Evolutionary conservation across 2,113 vertebrate genomes (phyloP), one percentile per base, ranked within the genome.

Genomic region (Urocynchramus pylzowi): DNA sequence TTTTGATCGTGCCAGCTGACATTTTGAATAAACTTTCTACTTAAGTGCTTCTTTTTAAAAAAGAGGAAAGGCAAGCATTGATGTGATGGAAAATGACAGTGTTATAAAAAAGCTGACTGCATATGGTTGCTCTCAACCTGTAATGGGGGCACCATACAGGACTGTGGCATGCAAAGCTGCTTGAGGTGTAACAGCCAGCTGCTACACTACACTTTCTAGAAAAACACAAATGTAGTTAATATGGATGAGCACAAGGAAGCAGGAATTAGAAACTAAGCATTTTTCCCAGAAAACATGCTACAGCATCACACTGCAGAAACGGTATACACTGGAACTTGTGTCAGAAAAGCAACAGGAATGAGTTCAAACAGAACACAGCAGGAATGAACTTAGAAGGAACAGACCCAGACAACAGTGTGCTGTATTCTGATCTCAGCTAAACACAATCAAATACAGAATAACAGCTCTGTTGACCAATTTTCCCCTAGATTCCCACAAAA

Each of bases 301-400:
- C 13, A 56, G 35, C 20, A 71, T 23, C 45, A 54, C 1, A 1
- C 16, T 50, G 6, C 23, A 30, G 39, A 75, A 44, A 28, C 0
- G 0, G 50, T 26, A 52, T 33, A 57, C 30, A 44, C 6, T 49
- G 39, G 83, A 95, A 82, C 65, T 87, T 77, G 21, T 79, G 85
- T 83, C 81, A 96, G 28, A 68, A 89, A 75, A 39, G 45, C 50
- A 74, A 31, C 1, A 56, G 45, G 19, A 88, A 37, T 35, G 22
- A 45, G 30, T 82, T 81, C 89, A 24, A 89, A 83, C n/a, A 88
- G 30, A 45, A 26, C 7, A 57, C n/a, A 56, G 80, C 7, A 44
- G 13, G 11, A 44, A 22, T 4, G 3, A 87, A 41, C 60, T 45
- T 1, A 0, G 24, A 75, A 28, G 9, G 61, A 63, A 45, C 9